Evolutionary conservation across 2,888 invertebrate species (phyloP).

Genomic region (Lasioglossum vierecki): DNA sequence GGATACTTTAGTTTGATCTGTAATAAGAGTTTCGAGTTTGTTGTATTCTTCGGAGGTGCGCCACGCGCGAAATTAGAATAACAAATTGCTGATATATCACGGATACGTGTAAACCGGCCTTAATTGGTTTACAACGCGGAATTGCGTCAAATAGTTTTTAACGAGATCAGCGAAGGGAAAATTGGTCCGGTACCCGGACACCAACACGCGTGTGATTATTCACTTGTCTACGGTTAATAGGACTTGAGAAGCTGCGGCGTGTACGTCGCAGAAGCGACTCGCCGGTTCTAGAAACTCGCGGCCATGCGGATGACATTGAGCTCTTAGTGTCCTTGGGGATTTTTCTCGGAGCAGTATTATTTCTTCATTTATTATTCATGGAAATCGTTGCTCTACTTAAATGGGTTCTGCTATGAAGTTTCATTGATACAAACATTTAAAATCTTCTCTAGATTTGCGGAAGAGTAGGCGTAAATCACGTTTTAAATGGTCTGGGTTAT

Average conservation of each 20-base stretch:
- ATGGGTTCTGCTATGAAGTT: background rate
- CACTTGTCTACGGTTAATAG: conserved; percentile 76
- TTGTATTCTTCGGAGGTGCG: too few species aligned
- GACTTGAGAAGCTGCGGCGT: conserved; percentile 54
- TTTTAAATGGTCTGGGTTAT: background rate
- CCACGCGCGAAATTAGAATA: background rate
- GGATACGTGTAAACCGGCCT: background rate
- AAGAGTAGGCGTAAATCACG: background rate
- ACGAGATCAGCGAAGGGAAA: conserved; percentile 64
- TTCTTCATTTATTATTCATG: background rate
- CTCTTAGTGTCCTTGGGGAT: background rate
- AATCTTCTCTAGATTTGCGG: background rate
- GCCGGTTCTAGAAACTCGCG: conserved; percentile 51
- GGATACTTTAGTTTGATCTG: too few species aligned
- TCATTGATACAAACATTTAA: background rate
- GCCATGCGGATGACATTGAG: conserved; percentile 30
- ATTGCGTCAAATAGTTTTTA: conserved; percentile 47
- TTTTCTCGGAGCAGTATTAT: background rate
- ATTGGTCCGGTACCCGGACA: conserved; percentile 64
- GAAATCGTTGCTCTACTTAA: background rate
- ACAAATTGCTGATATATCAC: background rate
- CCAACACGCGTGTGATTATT: conserved; percentile 75
- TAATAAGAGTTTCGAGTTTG: background rate
- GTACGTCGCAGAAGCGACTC: background rate
- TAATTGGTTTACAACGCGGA: conserved; percentile 10